These are phyloP conservation scores for Chelonus insularis DNA, from an alignment of 1,140 invertebrate genomes.

Conservation along the genomic window DNA sequence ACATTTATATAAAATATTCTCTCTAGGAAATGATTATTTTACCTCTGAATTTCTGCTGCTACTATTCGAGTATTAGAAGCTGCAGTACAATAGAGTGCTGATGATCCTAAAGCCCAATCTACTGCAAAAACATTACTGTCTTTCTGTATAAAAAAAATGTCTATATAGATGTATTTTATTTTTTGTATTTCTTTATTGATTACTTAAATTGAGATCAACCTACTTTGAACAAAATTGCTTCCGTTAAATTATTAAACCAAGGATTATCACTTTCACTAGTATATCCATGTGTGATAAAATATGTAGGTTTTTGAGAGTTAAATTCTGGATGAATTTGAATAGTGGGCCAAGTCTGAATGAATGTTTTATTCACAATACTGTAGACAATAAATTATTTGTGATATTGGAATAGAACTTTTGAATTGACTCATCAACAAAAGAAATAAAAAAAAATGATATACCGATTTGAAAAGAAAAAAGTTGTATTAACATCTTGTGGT, in stretches of 20 bases:
- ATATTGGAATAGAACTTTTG: not conserved
- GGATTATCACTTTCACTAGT: slow-evolving; percentile 25
- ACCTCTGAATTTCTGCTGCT: slow-evolving; percentile 46
- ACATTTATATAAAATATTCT: no score
- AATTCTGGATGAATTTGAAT: slow-evolving; percentile 26
- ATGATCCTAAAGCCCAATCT: slow-evolving; percentile 50
- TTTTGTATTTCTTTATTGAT: no score
- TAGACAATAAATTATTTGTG: not conserved
- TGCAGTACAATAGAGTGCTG: slow-evolving; percentile 45
- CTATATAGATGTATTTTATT: not conserved
- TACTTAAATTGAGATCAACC: no score
- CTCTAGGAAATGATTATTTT: not conserved
- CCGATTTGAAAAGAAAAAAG: slow-evolving; percentile 33
- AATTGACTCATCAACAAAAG: not conserved
- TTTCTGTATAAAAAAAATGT: slow-evolving; percentile 29
- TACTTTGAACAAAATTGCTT: slow-evolving; percentile 36
- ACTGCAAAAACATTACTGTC: slow-evolving; percentile 52
- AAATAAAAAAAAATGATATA: slow-evolving; percentile 6
- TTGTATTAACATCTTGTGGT: slow-evolving; percentile 33
- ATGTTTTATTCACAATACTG: not conserved
- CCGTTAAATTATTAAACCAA: slow-evolving; percentile 37
- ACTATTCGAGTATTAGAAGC: slow-evolving; percentile 53
- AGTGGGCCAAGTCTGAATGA: slow-evolving; percentile 33
- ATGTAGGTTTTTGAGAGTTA: slow-evolving; percentile 32
- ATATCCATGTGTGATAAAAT: slow-evolving; percentile 38